Conservation (phyloP, 2,888 invertebrate genomes). For the Acrocyrtus sp. region DNA sequence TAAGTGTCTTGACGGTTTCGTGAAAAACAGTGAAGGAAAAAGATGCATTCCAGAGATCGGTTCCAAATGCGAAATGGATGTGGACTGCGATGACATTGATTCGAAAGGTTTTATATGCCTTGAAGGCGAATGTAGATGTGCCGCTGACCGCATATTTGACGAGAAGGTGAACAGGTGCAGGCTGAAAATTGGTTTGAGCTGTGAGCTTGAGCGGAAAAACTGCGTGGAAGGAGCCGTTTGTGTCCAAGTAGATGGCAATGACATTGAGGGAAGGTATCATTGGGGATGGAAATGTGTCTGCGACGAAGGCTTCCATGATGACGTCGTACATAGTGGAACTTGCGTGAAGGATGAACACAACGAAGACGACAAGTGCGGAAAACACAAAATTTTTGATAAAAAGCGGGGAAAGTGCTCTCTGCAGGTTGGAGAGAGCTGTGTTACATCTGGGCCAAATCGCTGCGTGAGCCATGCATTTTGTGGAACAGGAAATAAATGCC, state of each 20-base stretch:
- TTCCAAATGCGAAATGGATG: neutral
- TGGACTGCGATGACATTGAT: conserved; percentile 18
- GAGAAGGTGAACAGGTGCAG: conserved; percentile 3
- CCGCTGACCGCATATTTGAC: neutral
- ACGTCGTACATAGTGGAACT: neutral
- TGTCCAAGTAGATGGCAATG: neutral
- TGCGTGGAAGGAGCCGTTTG: conserved; percentile 18
- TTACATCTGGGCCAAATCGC: neutral
- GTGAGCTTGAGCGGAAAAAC: conserved; percentile 5
- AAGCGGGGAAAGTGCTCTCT: conserved; percentile 19
- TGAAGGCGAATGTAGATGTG: conserved; percentile 5
- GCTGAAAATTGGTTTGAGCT: neutral
- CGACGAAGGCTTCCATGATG: conserved; percentile 10
- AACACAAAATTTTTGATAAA: conserved; percentile 14
- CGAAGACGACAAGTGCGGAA: neutral
- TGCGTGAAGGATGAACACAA: neutral
- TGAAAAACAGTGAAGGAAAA: conserved; percentile 2
- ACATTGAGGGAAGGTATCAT: neutral
- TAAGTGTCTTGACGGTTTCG: conserved; percentile 18
- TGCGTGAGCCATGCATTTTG: conserved; percentile 33
- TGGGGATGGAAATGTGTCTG: conserved; percentile 17
- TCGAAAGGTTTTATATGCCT: conserved; percentile 25
- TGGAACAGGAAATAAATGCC: conserved; percentile 26
- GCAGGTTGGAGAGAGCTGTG: conserved; percentile 6
- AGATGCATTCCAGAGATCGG: conserved; percentile 23